Evolutionary conservation across 2,113 vertebrate genomes (phyloP), one percentile per base, ranked within the genome.

Genomic region (Pseudorectes ferrugineus): DNA sequence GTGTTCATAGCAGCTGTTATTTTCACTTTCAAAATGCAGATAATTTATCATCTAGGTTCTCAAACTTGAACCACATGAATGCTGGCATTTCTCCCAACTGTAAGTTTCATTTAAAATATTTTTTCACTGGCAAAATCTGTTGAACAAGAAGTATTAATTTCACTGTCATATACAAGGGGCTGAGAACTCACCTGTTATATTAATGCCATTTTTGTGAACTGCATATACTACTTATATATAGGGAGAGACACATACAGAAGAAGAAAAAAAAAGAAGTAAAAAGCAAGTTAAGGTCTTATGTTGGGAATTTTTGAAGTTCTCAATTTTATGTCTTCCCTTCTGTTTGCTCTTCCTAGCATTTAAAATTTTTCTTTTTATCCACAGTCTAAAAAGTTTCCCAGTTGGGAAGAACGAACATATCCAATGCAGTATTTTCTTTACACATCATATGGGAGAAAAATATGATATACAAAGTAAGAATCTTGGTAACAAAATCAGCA

Each of bases 61-160:
- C 31, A 52, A 73, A 85, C 51, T 1, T 80, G 68, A 94, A 70
- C 33, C 9, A 49, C 46, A 22, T 9, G 12, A 90, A 90, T 57
- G 24, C 0, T 85, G 63, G 72, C 79, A 88, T 66, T 84, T 86
- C 21, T 88, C 42, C 42, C 49, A 89, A n/a, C 13, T 45, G 16
- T 38, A 70, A 59, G 11, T 49, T 80, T 58, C 31, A 92, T 86
- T 83, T 77, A 55, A 73, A 84, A 55, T 55, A 74, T 3, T 59
- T 58, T 80, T 88, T 86, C 68, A 63, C 43, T 48, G n/a, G 45
- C 33, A 85, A 67, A 94, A 97, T 73, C 59, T 45, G 86, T 74
- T 71, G n/a, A 73, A 91, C 55, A 29, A 77, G 79, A 80, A 92
- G 62, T 51, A 80, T 15, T 59, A 12, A 84, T 54, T 77, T 63